Evolutionary conservation across 2,888 invertebrate genomes (phyloP).

Genomic region (Acanthosepion lycidas): DNA sequence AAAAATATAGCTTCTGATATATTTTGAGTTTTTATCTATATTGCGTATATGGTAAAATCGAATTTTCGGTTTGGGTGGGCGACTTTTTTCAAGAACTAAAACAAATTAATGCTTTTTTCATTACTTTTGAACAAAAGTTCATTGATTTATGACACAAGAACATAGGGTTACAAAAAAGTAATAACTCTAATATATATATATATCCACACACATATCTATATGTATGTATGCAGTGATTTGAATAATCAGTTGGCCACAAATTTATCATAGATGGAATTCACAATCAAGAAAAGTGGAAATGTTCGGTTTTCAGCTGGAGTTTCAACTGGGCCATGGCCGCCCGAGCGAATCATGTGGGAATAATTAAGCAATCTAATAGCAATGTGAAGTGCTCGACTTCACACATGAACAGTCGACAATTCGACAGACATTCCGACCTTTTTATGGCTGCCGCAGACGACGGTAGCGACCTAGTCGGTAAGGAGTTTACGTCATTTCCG

Average conservation of each 20-base stretch:
- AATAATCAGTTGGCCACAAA: background rate
- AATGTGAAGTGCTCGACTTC: background rate
- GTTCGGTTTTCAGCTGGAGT: background rate
- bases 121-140: no score
- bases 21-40: no score
- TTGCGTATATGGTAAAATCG: no score
- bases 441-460: background rate
- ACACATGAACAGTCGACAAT: slow-evolving; percentile 23
- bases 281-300: slow-evolving; percentile 33
- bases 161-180: no score
- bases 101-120: no score
- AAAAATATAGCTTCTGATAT: no score
- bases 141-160: no score
- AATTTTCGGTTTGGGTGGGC: no score
- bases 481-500: background rate
- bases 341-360: slow-evolving; percentile 1
- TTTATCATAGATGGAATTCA: background rate
- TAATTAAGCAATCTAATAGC: slow-evolving; percentile 23
- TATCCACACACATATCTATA: background rate
- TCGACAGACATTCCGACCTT: background rate
- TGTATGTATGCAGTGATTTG: background rate
- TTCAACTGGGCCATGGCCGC: slow-evolving; percentile 21
- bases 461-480: background rate
- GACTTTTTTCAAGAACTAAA: no score
- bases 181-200: no score